phyloP scores from a whole-genome alignment of 2,113 vertebrate genomes.

The Recurvirostra avosetta region DNA sequence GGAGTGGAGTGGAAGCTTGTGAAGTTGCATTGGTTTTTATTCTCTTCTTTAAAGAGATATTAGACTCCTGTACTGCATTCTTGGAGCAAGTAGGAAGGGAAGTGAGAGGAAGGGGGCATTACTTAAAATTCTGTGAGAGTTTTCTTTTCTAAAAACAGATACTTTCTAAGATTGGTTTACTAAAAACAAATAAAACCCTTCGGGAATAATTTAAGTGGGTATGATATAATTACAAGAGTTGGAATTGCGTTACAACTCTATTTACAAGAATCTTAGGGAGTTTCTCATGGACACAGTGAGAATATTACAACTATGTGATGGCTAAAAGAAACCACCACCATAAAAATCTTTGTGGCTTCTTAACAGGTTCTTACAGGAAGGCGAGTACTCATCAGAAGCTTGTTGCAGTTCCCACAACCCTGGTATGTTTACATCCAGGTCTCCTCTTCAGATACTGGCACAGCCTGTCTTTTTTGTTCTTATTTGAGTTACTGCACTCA shows the following conservation, averaged over 20 bases:
- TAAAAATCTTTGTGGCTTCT: conserved; percentile 32
- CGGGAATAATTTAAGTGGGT: neutral
- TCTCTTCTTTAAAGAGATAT: neutral
- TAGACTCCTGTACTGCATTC: neutral
- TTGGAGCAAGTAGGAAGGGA: neutral
- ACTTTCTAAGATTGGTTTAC: neutral
- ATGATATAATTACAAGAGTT: neutral
- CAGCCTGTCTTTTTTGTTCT: neutral
- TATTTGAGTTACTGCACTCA: neutral
- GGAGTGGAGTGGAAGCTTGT: neutral
- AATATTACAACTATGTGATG: neutral
- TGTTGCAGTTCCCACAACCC: conserved; percentile 11
- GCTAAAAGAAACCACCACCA: conserved; percentile 12
- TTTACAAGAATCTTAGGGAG: neutral
- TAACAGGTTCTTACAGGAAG: conserved; percentile 48
- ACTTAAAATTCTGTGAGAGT: neutral
- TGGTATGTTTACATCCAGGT: neutral
- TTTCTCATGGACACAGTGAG: conserved; percentile 14
- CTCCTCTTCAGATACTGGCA: neutral
- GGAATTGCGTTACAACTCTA: neutral
- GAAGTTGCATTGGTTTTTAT: neutral
- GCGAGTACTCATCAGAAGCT: neutral
- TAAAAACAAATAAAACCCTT: conserved; percentile 10
- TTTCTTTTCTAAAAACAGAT: neutral
- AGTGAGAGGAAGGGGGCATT: neutral